Conservation (phyloP, 2,797 vertebrate species). For the Channa striata region DNA sequence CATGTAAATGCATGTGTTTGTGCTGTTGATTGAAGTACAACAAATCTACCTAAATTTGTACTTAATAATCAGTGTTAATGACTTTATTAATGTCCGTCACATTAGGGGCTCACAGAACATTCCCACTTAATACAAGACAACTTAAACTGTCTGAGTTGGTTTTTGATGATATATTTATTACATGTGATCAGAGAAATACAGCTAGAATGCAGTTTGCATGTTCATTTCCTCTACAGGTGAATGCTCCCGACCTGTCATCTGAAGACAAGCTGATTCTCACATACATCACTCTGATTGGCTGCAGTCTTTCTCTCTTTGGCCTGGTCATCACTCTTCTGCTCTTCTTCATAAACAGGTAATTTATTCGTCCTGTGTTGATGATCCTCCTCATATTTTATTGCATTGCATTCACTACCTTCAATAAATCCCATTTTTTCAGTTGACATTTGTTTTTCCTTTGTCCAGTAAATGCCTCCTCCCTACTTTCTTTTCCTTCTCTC, state of each 20-base stretch:
- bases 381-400: neutral
- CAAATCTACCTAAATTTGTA: too few species aligned
- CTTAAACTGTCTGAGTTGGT: neutral
- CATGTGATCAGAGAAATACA: neutral
- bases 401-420: neutral
- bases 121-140: too few species aligned
- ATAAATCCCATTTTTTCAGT: too few species aligned
- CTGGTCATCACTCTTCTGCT: constrained; percentile 52
- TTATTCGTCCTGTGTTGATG: neutral
- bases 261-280: constrained; percentile 9
- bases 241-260: fast-evolving
- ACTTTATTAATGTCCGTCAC: too few species aligned
- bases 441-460: neutral
- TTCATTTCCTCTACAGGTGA: constrained; percentile 37
- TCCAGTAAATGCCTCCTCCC: neutral
- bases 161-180: neutral
- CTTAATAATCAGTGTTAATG: too few species aligned
- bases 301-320: constrained; percentile 56
- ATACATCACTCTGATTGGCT: constrained; percentile 57
- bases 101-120: too few species aligned
- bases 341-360: constrained; percentile 54
- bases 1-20: too few species aligned
- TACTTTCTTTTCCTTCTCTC: neutral
- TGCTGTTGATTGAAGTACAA: too few species aligned
- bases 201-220: neutral